phyloP scores from a whole-genome alignment of 1,140 invertebrate species.

The Neotoxoptera formosana region DNA sequence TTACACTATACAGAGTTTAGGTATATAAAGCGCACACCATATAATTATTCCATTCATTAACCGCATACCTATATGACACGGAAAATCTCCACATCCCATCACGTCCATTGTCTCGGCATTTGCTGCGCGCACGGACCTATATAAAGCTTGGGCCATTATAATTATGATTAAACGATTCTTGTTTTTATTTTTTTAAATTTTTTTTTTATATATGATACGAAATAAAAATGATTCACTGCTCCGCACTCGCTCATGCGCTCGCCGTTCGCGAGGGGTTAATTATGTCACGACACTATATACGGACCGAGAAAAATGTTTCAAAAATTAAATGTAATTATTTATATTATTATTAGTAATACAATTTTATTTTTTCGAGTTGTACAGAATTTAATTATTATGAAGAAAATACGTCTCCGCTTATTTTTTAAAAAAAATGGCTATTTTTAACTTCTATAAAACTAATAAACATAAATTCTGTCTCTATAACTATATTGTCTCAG shows the following conservation, averaged over 20 bases:
- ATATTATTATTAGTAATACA: neutral
- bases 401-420: neutral
- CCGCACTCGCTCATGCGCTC: neutral
- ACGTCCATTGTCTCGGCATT: constrained; percentile 58
- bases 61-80: constrained; percentile 55
- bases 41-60: constrained; percentile 56
- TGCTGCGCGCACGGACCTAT: constrained; percentile 10
- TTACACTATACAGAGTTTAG: constrained; percentile 36
- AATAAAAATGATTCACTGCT: neutral
- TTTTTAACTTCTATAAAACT: neutral
- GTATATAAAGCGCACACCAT: neutral
- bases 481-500: neutral
- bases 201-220: neutral
- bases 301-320: neutral
- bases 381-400: neutral
- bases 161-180: constrained; percentile 41
- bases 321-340: constrained; percentile 13
- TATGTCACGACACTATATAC: neutral
- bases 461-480: neutral
- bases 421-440: too few species aligned
- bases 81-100: constrained; percentile 53
- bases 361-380: neutral
- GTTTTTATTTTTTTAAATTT: neutral
- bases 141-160: constrained; percentile 1
- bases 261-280: neutral